These are phyloP conservation scores for Graptemys geographica DNA, from an alignment of 2,797 vertebrate species.

Conservation along the genomic window DNA sequence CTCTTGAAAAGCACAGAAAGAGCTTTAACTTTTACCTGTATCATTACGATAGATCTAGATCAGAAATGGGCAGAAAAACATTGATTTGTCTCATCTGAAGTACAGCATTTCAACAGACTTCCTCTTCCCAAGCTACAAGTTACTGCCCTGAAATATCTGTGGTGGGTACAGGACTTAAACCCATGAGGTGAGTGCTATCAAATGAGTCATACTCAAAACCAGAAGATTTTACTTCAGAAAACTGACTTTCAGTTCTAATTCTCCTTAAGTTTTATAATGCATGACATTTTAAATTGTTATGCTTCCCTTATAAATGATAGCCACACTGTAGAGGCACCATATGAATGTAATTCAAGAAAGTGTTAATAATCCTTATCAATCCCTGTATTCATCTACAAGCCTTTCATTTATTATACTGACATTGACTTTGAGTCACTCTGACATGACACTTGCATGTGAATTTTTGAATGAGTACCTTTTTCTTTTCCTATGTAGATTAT, in stretches of 20 bases:
- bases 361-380: constrained; percentile 21
- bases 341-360: constrained; percentile 31
- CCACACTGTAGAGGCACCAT: too few species aligned
- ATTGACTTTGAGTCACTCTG: background rate
- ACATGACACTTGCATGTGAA: accelerated
- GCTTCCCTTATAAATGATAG: constrained; percentile 45
- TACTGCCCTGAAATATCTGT: background rate
- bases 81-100: background rate
- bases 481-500: background rate
- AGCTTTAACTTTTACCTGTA: background rate
- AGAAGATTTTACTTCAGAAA: constrained; percentile 52
- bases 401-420: background rate
- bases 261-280: constrained; percentile 49
- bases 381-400: background rate
- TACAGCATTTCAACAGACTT: background rate
- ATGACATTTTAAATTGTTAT: constrained; percentile 36
- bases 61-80: background rate
- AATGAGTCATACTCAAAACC: constrained; percentile 60
- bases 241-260: constrained; percentile 20
- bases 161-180: background rate
- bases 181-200: constrained; percentile 14
- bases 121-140: constrained; percentile 35
- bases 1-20: background rate
- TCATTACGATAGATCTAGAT: background rate
- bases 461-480: background rate